phyloP scores from a whole-genome alignment of 2,797 vertebrate genomes.

The Pseudochaenichthys georgianus region DNA sequence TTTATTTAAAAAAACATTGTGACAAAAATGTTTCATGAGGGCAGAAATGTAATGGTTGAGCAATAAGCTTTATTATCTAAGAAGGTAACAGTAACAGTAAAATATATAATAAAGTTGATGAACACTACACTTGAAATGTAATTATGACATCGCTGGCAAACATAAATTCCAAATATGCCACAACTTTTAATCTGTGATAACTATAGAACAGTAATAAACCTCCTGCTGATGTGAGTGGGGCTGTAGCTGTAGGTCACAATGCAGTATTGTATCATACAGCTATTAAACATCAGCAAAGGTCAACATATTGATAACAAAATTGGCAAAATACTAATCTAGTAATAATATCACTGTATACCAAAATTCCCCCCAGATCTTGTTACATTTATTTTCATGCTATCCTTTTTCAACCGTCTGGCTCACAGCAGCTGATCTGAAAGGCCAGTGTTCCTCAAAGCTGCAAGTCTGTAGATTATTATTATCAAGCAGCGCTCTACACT shows the following conservation, averaged over 20 bases:
- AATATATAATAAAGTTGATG: not conserved
- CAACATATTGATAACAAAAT: not conserved
- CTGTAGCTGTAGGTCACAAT: not conserved
- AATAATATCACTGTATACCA: not conserved
- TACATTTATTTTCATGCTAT: not conserved
- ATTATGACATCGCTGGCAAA: not conserved
- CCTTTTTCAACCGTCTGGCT: not conserved
- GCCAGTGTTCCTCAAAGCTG: constrained; percentile 18
- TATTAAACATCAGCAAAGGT: constrained; percentile 6
- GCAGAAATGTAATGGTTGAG: constrained; percentile 1
- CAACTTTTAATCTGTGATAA: not conserved
- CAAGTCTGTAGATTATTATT: constrained; percentile 23
- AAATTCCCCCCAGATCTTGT: not conserved
- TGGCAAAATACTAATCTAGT: not conserved
- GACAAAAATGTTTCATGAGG: constrained; percentile 1
- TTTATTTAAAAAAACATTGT: not conserved
- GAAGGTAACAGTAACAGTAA: not conserved
- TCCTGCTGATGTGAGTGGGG: not conserved
- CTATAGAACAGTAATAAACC: not conserved
- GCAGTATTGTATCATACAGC: not conserved
- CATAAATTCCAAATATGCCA: not conserved
- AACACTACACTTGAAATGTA: not conserved
- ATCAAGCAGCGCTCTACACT: constrained; percentile 6
- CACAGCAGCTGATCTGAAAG: constrained; percentile 24
- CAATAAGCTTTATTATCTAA: not conserved